Conservation (phyloP, 2,797 vertebrate species). For the Peromyscus aztecus region DNA sequence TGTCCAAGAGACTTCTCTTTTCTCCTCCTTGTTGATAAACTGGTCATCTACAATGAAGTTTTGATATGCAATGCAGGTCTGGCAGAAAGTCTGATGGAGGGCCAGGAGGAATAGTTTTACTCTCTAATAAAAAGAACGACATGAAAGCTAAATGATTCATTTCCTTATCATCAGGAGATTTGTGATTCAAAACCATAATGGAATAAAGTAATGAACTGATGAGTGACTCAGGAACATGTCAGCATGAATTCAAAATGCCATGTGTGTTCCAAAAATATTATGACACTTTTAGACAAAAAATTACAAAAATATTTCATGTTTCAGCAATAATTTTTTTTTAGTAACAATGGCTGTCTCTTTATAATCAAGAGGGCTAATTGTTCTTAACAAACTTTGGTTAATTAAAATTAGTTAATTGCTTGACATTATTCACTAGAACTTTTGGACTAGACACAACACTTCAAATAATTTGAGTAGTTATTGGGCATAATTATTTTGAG, state of each 20-base stretch:
- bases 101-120: not conserved
- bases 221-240: not conserved
- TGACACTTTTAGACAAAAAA: not conserved
- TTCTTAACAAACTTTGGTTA: not conserved
- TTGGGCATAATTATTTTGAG: not conserved
- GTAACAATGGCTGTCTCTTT: not conserved
- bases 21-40: not conserved
- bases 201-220: not conserved
- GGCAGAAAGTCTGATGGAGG: not conserved
- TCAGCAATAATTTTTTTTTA: not conserved
- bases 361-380: not conserved
- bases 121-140: not conserved
- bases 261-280: not conserved
- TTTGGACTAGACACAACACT: not conserved
- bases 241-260: not conserved
- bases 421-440: not conserved
- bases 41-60: not conserved
- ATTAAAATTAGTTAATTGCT: not conserved
- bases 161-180: not conserved
- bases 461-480: not conserved
- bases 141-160: not conserved
- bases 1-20: not conserved
- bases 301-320: not conserved
- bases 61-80: not conserved
- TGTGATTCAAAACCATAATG: conserved; percentile 13